These are phyloP conservation scores for Osmoderma eremita DNA, from an alignment of 2,888 invertebrate species.

Conservation along the genomic window DNA sequence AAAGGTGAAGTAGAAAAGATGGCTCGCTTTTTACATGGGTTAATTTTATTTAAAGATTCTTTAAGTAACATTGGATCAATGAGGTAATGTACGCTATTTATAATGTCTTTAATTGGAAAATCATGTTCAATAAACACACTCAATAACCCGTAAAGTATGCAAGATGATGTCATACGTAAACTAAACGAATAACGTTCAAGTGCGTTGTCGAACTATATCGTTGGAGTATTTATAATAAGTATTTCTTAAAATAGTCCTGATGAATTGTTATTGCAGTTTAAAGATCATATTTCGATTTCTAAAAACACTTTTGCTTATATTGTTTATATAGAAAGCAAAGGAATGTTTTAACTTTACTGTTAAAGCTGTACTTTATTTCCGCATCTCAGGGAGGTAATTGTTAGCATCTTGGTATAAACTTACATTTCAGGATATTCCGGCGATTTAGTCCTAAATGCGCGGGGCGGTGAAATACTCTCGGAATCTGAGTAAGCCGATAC, in stretches of 20 bases:
- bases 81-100: slow-evolving; percentile 6
- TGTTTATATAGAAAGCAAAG: no score
- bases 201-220: no score
- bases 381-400: no score
- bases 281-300: no score
- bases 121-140: slow-evolving; percentile 13
- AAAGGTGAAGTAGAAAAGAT: no score
- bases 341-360: no score
- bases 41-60: no score
- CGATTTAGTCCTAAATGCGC: slow-evolving; percentile 61
- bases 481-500: slow-evolving; percentile 60
- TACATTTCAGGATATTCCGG: slow-evolving; percentile 66
- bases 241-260: slow-evolving; percentile 12
- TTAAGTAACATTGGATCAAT: neutral
- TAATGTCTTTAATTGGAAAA: slow-evolving; percentile 17
- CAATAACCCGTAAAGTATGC: slow-evolving; percentile 12
- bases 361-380: no score
- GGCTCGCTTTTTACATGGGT: no score
- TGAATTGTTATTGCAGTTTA: neutral
- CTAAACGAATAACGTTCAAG: neutral
- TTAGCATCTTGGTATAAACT: slow-evolving; percentile 52
- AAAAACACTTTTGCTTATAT: no score
- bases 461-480: slow-evolving; percentile 62
- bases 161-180: slow-evolving; percentile 5
- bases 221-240: no score